phyloP scores from a whole-genome alignment of 2,113 vertebrate genomes.

The Phalacrocorax carbo region DNA sequence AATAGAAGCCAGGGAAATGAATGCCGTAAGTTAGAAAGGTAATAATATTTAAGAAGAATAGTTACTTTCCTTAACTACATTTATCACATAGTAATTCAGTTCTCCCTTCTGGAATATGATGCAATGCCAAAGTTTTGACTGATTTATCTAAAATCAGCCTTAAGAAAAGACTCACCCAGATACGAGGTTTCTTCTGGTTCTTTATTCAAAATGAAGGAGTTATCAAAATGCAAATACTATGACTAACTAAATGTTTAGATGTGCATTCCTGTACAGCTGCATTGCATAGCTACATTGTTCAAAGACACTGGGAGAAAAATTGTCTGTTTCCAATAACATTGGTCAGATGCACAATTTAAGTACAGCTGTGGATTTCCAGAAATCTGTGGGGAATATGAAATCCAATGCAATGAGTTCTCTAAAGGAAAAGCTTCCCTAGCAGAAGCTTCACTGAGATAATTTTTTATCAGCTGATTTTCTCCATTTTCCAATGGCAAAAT shows the following conservation, averaged over 20 bases:
- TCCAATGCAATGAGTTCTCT: background rate
- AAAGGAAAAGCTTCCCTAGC: background rate
- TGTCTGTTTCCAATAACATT: background rate
- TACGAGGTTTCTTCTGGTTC: slow-evolving; percentile 31
- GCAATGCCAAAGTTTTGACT: slow-evolving; percentile 35
- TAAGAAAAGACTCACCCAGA: slow-evolving; percentile 49
- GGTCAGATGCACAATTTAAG: background rate
- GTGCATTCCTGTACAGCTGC: slow-evolving; percentile 55
- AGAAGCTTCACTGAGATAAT: background rate
- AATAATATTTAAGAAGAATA: slow-evolving; percentile 56
- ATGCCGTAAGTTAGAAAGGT: slow-evolving; percentile 50
- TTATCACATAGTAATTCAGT: slow-evolving; percentile 58
- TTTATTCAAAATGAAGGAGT: slow-evolving; percentile 55
- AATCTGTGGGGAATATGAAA: background rate
- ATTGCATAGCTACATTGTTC: background rate
- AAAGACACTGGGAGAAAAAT: background rate
- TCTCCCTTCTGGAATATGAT: slow-evolving; percentile 14
- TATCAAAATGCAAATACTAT: slow-evolving; percentile 78
- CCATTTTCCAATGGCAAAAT: background rate
- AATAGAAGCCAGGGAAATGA: slow-evolving; percentile 36
- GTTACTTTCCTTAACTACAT: slow-evolving; percentile 61
- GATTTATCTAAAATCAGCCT: slow-evolving; percentile 48
- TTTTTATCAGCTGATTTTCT: background rate
- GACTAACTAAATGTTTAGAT: slow-evolving; percentile 55
- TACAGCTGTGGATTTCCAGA: background rate